phyloP scores from a whole-genome alignment of 2,113 vertebrate genomes.

The Austrofundulus limnaeus region DNA sequence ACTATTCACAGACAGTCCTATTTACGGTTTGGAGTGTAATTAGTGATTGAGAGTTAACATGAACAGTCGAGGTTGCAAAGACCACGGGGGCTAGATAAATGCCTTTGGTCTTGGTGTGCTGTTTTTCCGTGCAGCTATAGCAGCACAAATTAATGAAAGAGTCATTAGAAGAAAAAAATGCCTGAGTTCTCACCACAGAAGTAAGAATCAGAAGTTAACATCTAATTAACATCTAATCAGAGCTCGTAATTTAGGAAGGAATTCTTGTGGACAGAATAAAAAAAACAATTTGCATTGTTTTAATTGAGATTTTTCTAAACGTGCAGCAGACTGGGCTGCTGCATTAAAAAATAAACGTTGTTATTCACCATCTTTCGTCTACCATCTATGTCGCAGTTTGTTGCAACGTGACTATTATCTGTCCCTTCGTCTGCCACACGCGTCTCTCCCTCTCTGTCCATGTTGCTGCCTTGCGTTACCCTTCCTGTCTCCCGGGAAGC shows the following conservation, averaged over 20 bases:
- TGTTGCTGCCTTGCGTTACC: conserved; percentile 44
- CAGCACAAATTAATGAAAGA: background rate
- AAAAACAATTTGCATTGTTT: background rate
- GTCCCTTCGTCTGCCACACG: conserved; percentile 30
- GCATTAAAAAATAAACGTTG: conserved; percentile 23
- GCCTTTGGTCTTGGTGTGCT: background rate
- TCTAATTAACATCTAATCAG: background rate
- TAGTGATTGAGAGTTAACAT: background rate
- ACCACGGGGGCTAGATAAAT: no score
- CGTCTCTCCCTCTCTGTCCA: conserved; percentile 22
- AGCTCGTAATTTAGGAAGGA: background rate
- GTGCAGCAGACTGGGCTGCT: background rate
- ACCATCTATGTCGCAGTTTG: conserved; percentile 20
- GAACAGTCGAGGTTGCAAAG: background rate
- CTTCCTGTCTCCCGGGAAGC: conserved; percentile 48
- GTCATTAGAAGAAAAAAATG: background rate
- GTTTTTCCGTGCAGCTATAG: background rate
- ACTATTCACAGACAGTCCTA: background rate
- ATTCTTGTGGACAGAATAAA: background rate
- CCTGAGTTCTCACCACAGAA: background rate
- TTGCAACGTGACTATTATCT: conserved; percentile 56
- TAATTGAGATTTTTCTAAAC: conserved; percentile 6
- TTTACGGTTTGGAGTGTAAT: background rate
- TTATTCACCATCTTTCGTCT: conserved; percentile 39
- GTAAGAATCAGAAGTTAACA: background rate